phyloP scores from a whole-genome alignment of 2,888 invertebrate species.

The Meiosimyza platycephala region DNA sequence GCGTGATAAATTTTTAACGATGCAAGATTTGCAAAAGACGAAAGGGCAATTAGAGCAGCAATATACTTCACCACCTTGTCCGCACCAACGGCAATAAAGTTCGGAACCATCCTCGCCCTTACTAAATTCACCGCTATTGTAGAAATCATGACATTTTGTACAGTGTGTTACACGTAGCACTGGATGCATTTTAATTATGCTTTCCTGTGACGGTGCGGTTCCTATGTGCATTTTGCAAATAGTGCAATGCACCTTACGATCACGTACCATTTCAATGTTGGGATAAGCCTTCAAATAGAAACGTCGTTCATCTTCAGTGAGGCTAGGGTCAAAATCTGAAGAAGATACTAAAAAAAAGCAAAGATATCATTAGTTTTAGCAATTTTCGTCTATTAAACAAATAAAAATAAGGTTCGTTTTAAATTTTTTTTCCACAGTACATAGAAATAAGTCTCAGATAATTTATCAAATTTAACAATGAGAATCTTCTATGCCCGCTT shows the following conservation, averaged over 20 bases:
- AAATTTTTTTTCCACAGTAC: too few relatives aligned
- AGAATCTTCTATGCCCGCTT: too few relatives aligned
- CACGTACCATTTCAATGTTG: slow-evolving; percentile 73
- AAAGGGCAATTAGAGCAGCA: slow-evolving; percentile 82
- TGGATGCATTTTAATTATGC: slow-evolving; percentile 78
- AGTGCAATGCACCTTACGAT: slow-evolving; percentile 77
- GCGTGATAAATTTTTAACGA: slow-evolving; percentile 77
- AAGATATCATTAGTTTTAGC: not conserved
- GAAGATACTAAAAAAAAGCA: slow-evolving; percentile 35
- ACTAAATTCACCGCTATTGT: slow-evolving; percentile 83
- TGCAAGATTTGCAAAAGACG: slow-evolving; percentile 83
- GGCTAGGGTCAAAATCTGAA: slow-evolving; percentile 70
- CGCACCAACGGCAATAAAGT: slow-evolving; percentile 86
- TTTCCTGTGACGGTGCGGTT: slow-evolving; percentile 74
- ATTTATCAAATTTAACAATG: too few relatives aligned
- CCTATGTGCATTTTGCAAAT: slow-evolving; percentile 82
- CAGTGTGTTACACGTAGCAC: slow-evolving; percentile 79
- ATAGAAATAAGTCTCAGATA: too few relatives aligned
- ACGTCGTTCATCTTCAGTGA: slow-evolving; percentile 70
- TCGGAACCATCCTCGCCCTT: slow-evolving; percentile 87
- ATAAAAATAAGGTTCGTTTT: not conserved
- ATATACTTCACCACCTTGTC: slow-evolving; percentile 82
- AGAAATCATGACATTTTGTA: slow-evolving; percentile 79
- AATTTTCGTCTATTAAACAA: not conserved
- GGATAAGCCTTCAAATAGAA: slow-evolving; percentile 70